Evolutionary conservation across 2,113 vertebrate genomes (phyloP).

Genomic region (Dicrurus megarhynchus): DNA sequence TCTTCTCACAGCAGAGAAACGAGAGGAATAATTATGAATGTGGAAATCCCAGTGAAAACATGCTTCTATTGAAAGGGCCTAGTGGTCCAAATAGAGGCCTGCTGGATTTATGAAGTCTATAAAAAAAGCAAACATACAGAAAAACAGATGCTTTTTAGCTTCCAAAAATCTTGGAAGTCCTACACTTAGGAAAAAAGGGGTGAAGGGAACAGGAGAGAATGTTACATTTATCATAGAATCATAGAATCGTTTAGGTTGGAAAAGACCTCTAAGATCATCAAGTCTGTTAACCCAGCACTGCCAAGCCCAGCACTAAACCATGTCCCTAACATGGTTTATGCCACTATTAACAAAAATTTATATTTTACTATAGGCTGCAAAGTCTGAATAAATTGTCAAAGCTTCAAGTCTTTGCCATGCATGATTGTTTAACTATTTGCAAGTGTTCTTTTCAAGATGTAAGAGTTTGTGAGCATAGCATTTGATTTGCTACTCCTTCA

Average conservation of each 20-base stretch:
- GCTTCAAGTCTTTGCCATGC: slow-evolving; percentile 42
- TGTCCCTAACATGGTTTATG: background rate
- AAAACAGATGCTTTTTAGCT: slow-evolving; percentile 75
- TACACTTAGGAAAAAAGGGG: slow-evolving; percentile 5
- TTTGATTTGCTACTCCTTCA: slow-evolving; percentile 63
- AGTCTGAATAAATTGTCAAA: slow-evolving; percentile 62
- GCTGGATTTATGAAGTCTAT: slow-evolving; percentile 76
- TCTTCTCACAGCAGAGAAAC: slow-evolving; percentile 77
- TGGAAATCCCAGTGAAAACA: slow-evolving; percentile 84
- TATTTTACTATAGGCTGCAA: slow-evolving; percentile 56
- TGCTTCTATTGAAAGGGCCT: slow-evolving; percentile 76
- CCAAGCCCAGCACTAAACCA: background rate
- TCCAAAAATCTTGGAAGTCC: slow-evolving; percentile 58
- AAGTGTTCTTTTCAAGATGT: slow-evolving; percentile 70
- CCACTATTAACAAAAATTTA: slow-evolving; percentile 62
- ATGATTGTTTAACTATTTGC: slow-evolving; percentile 67
- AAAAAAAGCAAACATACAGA: slow-evolving; percentile 67
- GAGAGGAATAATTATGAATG: slow-evolving; percentile 81
- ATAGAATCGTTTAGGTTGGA: background rate
- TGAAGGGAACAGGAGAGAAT: slow-evolving; percentile 20
- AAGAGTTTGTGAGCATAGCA: slow-evolving; percentile 58
- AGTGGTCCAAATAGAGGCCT: slow-evolving; percentile 73
- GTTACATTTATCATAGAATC: slow-evolving; percentile 7
- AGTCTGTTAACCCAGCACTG: background rate
- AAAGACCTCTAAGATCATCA: background rate